A percentile compares a stretch with the other conserved stretches of the same genome.
Conservation (phyloP, 2,113 vertebrate species). For the Brevimyrus niger region DNA sequence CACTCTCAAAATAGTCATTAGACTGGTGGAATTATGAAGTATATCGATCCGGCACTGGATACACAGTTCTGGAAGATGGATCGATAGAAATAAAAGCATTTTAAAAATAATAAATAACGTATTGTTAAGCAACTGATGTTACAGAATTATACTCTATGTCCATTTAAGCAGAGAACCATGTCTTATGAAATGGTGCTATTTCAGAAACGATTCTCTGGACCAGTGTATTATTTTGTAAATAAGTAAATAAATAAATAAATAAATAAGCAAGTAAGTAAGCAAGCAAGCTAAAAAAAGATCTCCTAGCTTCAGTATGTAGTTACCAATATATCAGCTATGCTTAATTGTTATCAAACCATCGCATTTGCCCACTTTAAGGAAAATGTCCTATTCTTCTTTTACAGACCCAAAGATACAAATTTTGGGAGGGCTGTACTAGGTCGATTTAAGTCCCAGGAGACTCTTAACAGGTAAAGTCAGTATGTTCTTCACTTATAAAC, state of each 20-base stretch:
- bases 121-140: background rate
- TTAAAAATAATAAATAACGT: background rate
- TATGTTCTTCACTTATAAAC: background rate
- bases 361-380: background rate
- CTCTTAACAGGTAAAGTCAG: slow-evolving; percentile 38
- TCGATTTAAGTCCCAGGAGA: slow-evolving; percentile 40
- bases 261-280: no score
- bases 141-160: background rate
- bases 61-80: background rate
- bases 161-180: background rate
- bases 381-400: slow-evolving; percentile 31
- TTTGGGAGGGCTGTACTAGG: slow-evolving; percentile 60
- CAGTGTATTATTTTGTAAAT: background rate
- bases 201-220: background rate
- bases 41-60: background rate
- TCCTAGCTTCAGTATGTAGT: background rate
- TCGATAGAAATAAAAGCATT: background rate
- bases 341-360: background rate
- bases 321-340: background rate
- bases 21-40: background rate
- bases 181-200: background rate
- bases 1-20: background rate
- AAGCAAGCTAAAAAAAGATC: background rate
- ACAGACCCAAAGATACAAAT: slow-evolving; percentile 74
- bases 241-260: no score